phyloP scores from a whole-genome alignment of 2,797 vertebrate genomes.

The Clarias platycephalus region DNA sequence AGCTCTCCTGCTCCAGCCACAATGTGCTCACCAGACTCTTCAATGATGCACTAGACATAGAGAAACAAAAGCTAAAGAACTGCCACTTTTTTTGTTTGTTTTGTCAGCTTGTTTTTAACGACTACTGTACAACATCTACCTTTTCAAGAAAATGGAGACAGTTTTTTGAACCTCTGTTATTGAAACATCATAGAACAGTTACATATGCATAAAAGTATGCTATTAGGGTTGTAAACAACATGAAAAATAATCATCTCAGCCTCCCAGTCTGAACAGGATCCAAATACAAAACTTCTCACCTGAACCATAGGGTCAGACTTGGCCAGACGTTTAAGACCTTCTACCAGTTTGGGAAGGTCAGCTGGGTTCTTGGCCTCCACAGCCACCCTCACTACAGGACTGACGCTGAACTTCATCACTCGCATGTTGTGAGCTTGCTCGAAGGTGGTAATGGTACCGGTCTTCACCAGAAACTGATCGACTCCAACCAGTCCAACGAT shows the following conservation, averaged over 20 bases:
- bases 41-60: constrained; percentile 80
- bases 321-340: constrained; percentile 83
- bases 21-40: constrained; percentile 88
- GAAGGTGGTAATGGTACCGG: constrained; percentile 85
- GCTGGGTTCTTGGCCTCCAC: constrained; percentile 87
- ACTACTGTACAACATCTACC: not conserved
- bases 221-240: not conserved
- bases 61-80: not conserved
- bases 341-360: constrained; percentile 84
- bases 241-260: not conserved
- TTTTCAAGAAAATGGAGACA: not conserved
- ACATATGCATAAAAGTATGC: not conserved
- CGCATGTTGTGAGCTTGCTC: constrained; percentile 84
- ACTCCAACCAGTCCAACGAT: constrained; percentile 86
- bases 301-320: constrained; percentile 89
- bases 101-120: not conserved
- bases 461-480: constrained; percentile 85
- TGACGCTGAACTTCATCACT: constrained; percentile 88
- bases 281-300: constrained; percentile 31
- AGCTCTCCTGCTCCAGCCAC: constrained; percentile 84
- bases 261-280: not conserved
- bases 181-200: not conserved
- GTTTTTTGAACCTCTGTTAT: not conserved
- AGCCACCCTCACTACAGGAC: constrained; percentile 82
- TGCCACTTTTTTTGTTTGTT: too few species aligned